Conservation (phyloP, 2,888 invertebrate species). For the Lasiommata megera region DNA sequence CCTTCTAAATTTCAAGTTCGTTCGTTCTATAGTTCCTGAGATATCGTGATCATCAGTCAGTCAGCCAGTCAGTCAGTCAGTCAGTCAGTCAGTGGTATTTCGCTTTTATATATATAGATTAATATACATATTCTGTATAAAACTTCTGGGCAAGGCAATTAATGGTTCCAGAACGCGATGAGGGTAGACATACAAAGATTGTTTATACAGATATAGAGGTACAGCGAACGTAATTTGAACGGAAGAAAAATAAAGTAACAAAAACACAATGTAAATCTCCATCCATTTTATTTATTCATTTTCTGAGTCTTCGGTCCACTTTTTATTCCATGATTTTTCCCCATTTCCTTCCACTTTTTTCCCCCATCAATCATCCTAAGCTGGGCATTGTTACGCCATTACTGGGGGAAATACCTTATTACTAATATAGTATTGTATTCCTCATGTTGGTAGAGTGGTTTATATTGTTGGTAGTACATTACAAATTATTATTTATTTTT, state of each 20-base stretch:
- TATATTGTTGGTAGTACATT: not conserved
- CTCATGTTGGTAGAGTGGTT: not conserved
- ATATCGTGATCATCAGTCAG: too few relatives aligned
- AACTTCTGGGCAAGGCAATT: too few relatives aligned
- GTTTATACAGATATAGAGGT: too few relatives aligned
- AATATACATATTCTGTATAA: too few relatives aligned
- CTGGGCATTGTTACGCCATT: conserved; percentile 28
- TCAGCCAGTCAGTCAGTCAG: too few relatives aligned
- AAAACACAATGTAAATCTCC: not conserved
- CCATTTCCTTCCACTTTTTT: conserved; percentile 1
- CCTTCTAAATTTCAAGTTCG: too few relatives aligned
- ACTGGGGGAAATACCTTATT: conserved; percentile 13
- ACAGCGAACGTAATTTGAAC: not conserved
- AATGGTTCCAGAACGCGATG: too few relatives aligned
- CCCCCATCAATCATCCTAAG: conserved; percentile 32
- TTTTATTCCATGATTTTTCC: conserved; percentile 1
- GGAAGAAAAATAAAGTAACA: not conserved
- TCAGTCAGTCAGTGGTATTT: too few relatives aligned
- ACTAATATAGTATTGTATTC: conserved; percentile 28
- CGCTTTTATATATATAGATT: too few relatives aligned
- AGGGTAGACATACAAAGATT: too few relatives aligned
- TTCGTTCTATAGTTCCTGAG: too few relatives aligned
- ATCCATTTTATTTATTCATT: conserved; percentile 8
- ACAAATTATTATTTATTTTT: too few relatives aligned
- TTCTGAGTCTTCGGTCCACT: not conserved